phyloP scores from a whole-genome alignment of 2,797 vertebrate genomes.

The Enteromius viviparus region DNA sequence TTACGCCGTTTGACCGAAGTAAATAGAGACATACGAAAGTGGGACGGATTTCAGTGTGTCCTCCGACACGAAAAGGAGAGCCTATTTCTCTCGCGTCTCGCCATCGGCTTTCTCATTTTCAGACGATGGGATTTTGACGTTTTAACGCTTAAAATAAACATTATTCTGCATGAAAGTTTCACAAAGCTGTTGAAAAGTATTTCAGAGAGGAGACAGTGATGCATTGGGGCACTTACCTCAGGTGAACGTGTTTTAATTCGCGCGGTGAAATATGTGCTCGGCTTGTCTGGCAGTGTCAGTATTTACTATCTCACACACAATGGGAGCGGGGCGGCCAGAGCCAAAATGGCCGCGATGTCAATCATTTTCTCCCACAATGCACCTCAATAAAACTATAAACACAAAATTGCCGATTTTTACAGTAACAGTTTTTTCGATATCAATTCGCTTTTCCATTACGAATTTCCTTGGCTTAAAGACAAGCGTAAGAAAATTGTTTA shows the following conservation, averaged over 20 bases:
- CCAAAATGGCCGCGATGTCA: slow-evolving; percentile 83
- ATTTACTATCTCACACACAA: slow-evolving; percentile 85
- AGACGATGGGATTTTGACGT: slow-evolving; percentile 64
- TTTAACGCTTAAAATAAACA: slow-evolving; percentile 60
- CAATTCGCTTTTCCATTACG: not conserved
- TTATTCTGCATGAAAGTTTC: slow-evolving; percentile 37
- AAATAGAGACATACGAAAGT: slow-evolving; percentile 62
- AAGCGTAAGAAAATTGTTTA: too few species aligned
- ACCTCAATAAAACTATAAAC: slow-evolving; percentile 70
- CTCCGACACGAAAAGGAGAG: slow-evolving; percentile 64
- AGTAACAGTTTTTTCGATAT: not conserved
- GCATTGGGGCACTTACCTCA: slow-evolving; percentile 69
- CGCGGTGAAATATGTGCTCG: slow-evolving; percentile 69
- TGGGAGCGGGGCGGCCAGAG: slow-evolving; percentile 72
- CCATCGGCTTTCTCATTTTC: slow-evolving; percentile 62
- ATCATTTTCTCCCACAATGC: slow-evolving; percentile 81
- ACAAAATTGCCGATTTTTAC: slow-evolving; percentile 36
- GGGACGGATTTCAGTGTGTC: slow-evolving; percentile 65
- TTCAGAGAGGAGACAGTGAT: slow-evolving; percentile 15
- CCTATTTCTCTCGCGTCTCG: slow-evolving; percentile 61
- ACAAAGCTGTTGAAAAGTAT: slow-evolving; percentile 47
- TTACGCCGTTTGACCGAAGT: slow-evolving; percentile 56
- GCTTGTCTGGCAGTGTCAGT: slow-evolving; percentile 77
- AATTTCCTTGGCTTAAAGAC: not conserved
- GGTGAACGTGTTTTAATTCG: slow-evolving; percentile 63